These are phyloP conservation scores for Holothuria glaberrima DNA, from an alignment of 35 echinoderm and acorn worm genomes.

Conservation along the genomic window DNA sequence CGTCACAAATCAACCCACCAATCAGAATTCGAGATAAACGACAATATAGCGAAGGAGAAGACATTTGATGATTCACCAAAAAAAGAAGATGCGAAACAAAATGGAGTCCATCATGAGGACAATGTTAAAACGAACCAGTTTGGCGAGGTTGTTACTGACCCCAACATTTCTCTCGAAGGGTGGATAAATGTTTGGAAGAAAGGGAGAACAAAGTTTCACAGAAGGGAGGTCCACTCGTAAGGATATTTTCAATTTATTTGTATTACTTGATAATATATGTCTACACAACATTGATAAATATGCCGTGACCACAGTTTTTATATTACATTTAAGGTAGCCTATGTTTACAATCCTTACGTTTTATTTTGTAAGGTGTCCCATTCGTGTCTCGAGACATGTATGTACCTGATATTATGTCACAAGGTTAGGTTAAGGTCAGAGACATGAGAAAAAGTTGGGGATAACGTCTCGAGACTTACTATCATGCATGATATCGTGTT, in stretches of 20 bases:
- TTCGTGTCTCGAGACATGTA: too few species aligned
- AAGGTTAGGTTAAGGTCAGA: too few species aligned
- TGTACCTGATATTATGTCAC: too few species aligned
- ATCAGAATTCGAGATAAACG: background rate
- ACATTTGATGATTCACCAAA: background rate
- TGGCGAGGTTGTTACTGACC: slow-evolving; percentile 74
- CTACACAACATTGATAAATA: too few species aligned
- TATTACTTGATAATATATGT: background rate
- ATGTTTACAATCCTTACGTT: too few species aligned
- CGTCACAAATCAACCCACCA: slow-evolving; percentile 35
- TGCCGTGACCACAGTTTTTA: too few species aligned
- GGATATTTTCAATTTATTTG: background rate
- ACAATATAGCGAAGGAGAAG: background rate
- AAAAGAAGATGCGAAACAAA: background rate
- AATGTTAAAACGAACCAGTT: slow-evolving; percentile 66
- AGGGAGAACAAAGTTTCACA: slow-evolving; percentile 84
- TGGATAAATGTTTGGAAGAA: slow-evolving; percentile 79
- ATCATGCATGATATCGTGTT: too few species aligned
- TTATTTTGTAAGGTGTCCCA: too few species aligned
- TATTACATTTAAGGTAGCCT: background rate
- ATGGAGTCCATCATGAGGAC: background rate
- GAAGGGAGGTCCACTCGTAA: slow-evolving; percentile 71
- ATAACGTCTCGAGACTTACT: too few species aligned
- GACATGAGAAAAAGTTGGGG: too few species aligned
- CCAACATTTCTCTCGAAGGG: slow-evolving; percentile 65